These are phyloP conservation scores for Lucinisca nassula DNA, from an alignment of 2,888 invertebrate species.

Conservation along the genomic window DNA sequence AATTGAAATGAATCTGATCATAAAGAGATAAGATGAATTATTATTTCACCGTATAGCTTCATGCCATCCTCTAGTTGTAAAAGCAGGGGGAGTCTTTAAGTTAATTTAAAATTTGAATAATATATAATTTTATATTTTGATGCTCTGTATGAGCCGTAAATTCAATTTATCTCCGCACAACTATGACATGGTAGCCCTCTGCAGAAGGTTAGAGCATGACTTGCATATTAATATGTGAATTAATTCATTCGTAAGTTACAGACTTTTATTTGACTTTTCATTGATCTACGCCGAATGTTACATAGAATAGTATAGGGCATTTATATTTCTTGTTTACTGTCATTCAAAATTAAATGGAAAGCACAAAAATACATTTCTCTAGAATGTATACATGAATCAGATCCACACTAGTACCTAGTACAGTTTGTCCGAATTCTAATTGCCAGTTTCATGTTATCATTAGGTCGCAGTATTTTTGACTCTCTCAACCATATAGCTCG, in stretches of 20 bases:
- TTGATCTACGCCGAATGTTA: background rate
- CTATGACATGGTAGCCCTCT: background rate
- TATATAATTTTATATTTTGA: slow-evolving; percentile 14
- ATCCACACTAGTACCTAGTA: no score
- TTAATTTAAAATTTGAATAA: slow-evolving; percentile 9
- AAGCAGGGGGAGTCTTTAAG: background rate
- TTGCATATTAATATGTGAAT: background rate
- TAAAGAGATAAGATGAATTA: slow-evolving; percentile 16
- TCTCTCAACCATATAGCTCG: no score
- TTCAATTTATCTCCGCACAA: background rate
- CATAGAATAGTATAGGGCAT: background rate
- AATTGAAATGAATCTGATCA: slow-evolving; percentile 2
- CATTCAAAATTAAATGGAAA: background rate
- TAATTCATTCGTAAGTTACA: background rate
- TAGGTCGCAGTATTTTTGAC: no score
- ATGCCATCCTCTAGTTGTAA: slow-evolving; percentile 9
- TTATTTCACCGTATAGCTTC: background rate
- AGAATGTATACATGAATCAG: no score
- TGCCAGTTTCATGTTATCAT: no score
- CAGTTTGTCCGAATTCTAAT: no score
- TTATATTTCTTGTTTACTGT: background rate
- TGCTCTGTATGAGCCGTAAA: background rate
- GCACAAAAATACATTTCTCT: no score
- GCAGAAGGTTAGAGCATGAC: background rate
- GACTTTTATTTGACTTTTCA: background rate